Evolutionary conservation across 1,140 invertebrate species (phyloP).

Genomic region (Acromyrmex echinatior): DNA sequence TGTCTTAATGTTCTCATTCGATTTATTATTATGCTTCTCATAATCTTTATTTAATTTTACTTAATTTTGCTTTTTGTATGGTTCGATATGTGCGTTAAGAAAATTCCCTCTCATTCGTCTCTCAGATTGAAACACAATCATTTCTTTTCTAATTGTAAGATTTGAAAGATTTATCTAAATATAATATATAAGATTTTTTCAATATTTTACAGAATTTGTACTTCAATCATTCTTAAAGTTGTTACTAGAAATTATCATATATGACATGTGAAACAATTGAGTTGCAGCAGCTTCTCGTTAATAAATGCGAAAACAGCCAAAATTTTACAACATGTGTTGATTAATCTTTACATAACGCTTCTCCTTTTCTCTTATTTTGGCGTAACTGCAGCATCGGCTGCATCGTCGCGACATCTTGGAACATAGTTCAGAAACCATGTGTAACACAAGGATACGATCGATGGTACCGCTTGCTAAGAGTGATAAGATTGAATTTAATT

Average conservation of each 20-base stretch:
- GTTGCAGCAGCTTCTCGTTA: background rate
- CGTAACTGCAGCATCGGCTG: conserved; percentile 12
- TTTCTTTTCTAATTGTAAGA: background rate
- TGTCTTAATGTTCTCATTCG: background rate
- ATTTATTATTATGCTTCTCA: background rate
- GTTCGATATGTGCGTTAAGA: background rate
- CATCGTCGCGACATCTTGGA: conserved; percentile 57
- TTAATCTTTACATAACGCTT: background rate
- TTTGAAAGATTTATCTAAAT: background rate
- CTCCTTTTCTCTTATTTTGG: conserved; percentile 15
- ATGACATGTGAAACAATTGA: background rate
- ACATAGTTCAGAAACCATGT: conserved; percentile 3
- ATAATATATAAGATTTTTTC: background rate
- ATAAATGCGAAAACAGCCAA: background rate
- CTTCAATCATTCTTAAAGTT: background rate
- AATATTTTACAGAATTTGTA: background rate
- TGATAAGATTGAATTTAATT: conserved; percentile 29
- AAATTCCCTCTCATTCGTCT: background rate
- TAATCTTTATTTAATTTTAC: conserved; percentile 6
- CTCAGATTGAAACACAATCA: too few species aligned
- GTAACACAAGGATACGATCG: conserved; percentile 28
- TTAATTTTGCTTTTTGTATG: background rate
- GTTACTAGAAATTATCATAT: background rate
- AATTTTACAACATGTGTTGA: conserved; percentile 18
- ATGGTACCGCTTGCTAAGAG: conserved; percentile 16